Conservation (phyloP, 1,140 invertebrate genomes). For the Drosophila azteca region DNA sequence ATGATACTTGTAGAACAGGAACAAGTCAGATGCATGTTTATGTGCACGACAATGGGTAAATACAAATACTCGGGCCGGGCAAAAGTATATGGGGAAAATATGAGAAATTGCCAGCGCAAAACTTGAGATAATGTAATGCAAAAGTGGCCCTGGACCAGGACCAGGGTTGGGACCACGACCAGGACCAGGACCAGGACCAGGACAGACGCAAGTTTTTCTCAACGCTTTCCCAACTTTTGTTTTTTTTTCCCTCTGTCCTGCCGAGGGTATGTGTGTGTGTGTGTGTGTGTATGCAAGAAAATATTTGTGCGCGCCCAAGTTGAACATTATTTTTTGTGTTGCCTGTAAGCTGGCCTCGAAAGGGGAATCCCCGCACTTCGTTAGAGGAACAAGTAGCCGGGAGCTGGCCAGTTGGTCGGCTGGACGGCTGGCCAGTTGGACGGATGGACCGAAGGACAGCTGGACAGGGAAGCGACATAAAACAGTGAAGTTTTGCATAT, state of each 20-base stretch:
- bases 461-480: slow-evolving; percentile 51
- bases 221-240: slow-evolving; percentile 51
- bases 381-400: slow-evolving; percentile 30
- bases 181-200: slow-evolving; percentile 10
- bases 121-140: slow-evolving; percentile 78
- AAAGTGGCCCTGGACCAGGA: slow-evolving; percentile 59
- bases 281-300: slow-evolving; percentile 21
- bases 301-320: slow-evolving; percentile 41
- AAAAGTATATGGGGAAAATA: slow-evolving; percentile 48
- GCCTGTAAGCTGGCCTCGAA: slow-evolving; percentile 16
- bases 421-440: slow-evolving; percentile 15
- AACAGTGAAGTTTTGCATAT: slow-evolving; percentile 66
- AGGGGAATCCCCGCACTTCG: slow-evolving; percentile 46
- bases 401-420: slow-evolving; percentile 37
- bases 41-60: slow-evolving; percentile 55
- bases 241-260: slow-evolving; percentile 5
- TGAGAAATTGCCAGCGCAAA: slow-evolving; percentile 71
- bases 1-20: slow-evolving; percentile 22
- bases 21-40: slow-evolving; percentile 54
- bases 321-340: slow-evolving; percentile 34
- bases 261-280: neutral
- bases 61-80: slow-evolving; percentile 33
- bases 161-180: slow-evolving; percentile 9
- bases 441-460: slow-evolving; percentile 32
- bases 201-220: slow-evolving; percentile 51